Conservation (phyloP, 1,140 invertebrate species). For the Pogonomyrmex californicus region DNA sequence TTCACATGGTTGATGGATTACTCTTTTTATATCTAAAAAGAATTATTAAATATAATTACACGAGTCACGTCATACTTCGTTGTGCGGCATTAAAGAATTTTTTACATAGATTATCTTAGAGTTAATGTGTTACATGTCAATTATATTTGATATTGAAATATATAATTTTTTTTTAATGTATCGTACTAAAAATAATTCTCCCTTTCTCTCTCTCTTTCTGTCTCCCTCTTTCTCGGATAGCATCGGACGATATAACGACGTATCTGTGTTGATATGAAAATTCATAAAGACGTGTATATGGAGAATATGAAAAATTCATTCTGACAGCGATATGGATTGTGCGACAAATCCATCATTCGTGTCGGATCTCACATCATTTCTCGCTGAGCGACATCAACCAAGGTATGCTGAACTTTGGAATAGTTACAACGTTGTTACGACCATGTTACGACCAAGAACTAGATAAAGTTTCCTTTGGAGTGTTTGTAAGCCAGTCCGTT, state of each 20-base stretch:
- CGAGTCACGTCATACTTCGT: background rate
- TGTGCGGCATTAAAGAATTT: background rate
- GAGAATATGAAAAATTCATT: slow-evolving; percentile 25
- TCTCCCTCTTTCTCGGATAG: background rate
- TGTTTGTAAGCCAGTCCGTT: background rate
- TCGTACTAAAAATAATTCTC: background rate
- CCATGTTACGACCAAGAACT: background rate
- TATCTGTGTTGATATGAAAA: background rate
- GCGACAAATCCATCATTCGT: slow-evolving; percentile 19
- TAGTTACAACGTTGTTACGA: background rate
- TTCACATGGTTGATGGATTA: background rate
- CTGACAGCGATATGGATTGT: slow-evolving; percentile 18
- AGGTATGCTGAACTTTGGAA: background rate
- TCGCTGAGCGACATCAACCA: background rate
- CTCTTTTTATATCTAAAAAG: slow-evolving; percentile 3
- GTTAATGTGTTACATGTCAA: background rate
- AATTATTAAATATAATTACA: slow-evolving; percentile 26
- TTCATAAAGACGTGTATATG: slow-evolving; percentile 21
- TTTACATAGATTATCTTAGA: slow-evolving; percentile 5
- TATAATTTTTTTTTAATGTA: background rate
- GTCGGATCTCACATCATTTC: slow-evolving; percentile 12
- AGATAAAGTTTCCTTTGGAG: background rate
- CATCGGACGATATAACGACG: background rate
- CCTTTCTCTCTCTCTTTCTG: background rate
- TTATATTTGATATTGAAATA: slow-evolving; percentile 1